Base-by-base conservation (phyloP, 2,113 vertebrate genomes). In the Chitala chitala region DNA sequence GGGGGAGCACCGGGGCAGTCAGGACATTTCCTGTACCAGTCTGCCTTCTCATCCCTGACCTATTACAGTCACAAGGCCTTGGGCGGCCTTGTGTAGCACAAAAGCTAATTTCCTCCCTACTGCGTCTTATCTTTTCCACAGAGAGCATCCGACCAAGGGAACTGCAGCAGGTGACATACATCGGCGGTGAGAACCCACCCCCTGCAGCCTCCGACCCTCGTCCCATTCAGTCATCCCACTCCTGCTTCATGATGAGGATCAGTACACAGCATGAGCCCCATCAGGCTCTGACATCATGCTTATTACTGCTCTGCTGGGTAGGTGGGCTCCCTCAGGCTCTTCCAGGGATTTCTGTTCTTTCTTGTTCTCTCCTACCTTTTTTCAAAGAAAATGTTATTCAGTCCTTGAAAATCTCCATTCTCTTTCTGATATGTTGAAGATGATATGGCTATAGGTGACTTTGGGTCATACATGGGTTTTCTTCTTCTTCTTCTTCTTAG, bases 121-220 rank as follows among this genome's bases (percentile, higher is more conserved):
- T 15, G 2, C 26, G 9, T 29, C 9, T 20, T 29, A 29, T 8
- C 36, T 8, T 3, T 66, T 66, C 42, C 0, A 9, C 15, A 20
- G 33, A 65, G 9, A 22, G 33, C 63, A 22, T 36, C 63, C n/a
- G 22, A 22, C n/a, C 22, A 44, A 66, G 38, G 64, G 46, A 17
- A 31, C 8, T 15, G 10, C 46, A 7, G 29, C 5, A 9, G 48
- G 17, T 24, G 24, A 17, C 68, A 51, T 69, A 51, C 48, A 53
- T 66, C 68, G 53, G 26, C 40, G 40, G 64, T 46, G 40, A 69
- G 68, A 55, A 54, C 31, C 51, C 54, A 58, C 53, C 44, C 54
- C 12, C 12, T 31, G 2, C 20, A 33, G 48, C 59, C 31, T 63
- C 33, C 15, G 17, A 6, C 4, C 6, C 4, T 1, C 33, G 33